Conservation (phyloP, 2,113 vertebrate species). For the Rhinopomastus cyanomelas region DNA sequence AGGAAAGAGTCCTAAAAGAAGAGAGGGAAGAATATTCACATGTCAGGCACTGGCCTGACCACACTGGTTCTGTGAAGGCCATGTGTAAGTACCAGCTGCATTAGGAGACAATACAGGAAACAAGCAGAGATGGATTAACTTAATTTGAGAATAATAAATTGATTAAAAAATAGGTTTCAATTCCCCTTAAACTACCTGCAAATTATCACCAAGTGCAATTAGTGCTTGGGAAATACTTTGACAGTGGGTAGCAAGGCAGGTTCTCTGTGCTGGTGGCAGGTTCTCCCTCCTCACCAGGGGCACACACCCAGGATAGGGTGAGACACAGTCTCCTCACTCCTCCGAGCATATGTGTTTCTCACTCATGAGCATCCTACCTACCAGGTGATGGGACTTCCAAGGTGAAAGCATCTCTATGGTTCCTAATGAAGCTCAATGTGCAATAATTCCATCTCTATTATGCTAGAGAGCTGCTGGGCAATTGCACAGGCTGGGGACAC, state of each 20-base stretch:
- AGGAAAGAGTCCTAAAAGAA: not conserved
- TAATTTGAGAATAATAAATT: not conserved
- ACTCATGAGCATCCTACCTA: not conserved
- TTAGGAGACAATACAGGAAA: not conserved
- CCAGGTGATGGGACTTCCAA: not conserved
- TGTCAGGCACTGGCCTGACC: not conserved
- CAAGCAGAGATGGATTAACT: not conserved
- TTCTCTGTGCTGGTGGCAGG: fast-evolving
- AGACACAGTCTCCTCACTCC: not conserved
- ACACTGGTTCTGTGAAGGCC: not conserved
- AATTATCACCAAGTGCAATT: not conserved
- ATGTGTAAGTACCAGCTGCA: not conserved
- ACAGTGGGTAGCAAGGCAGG: fast-evolving
- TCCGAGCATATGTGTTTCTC: not conserved
- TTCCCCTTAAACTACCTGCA: not conserved
- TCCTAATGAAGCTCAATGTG: not conserved
- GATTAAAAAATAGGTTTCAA: not conserved
- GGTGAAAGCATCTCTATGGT: not conserved
- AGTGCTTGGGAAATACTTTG: not conserved
- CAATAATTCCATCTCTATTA: not conserved
- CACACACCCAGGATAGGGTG: not conserved
- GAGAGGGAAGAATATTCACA: not conserved
- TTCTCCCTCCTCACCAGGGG: not conserved
- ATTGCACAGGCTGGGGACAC: not conserved
- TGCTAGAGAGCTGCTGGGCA: not conserved